A percentile compares a stretch with the other conserved stretches of the same genome.
These are phyloP conservation scores for Etheostoma cragini DNA, from an alignment of 2,113 vertebrate species.

Conservation along the genomic window DNA sequence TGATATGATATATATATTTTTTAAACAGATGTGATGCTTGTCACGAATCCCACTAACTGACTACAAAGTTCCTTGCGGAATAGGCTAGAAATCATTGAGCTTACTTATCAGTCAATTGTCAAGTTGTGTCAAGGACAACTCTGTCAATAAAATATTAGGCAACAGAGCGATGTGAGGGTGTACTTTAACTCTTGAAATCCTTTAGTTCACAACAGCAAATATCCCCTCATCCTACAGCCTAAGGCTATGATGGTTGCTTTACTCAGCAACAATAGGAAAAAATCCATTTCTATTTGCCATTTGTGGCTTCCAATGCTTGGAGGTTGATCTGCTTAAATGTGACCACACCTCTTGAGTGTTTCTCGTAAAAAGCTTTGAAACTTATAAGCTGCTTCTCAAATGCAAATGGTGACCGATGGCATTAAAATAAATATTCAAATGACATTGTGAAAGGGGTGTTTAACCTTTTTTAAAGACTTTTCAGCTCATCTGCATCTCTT, in stretches of 20 bases:
- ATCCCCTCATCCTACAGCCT: background rate
- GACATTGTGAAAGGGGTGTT: no score
- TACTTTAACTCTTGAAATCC: background rate
- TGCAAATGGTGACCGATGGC: no score
- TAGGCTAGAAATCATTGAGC: constrained; percentile 11
- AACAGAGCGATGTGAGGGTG: background rate
- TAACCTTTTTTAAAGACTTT: no score
- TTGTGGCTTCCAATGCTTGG: background rate
- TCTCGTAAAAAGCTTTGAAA: background rate
- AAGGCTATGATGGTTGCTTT: background rate
- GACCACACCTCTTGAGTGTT: background rate
- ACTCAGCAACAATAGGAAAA: background rate
- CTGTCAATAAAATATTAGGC: background rate
- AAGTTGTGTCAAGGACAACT: constrained; percentile 39
- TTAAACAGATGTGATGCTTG: background rate
- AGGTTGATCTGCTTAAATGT: background rate
- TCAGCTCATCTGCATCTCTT: no score
- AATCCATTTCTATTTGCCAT: background rate
- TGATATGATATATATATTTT: no score
- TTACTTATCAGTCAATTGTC: constrained; percentile 40
- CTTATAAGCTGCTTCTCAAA: no score
- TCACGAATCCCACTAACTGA: background rate
- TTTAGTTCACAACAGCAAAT: background rate
- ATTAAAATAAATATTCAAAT: no score
- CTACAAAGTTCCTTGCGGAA: background rate